phyloP scores from a whole-genome alignment of 2,113 vertebrate genomes.

The Uropsilus gracilis region DNA sequence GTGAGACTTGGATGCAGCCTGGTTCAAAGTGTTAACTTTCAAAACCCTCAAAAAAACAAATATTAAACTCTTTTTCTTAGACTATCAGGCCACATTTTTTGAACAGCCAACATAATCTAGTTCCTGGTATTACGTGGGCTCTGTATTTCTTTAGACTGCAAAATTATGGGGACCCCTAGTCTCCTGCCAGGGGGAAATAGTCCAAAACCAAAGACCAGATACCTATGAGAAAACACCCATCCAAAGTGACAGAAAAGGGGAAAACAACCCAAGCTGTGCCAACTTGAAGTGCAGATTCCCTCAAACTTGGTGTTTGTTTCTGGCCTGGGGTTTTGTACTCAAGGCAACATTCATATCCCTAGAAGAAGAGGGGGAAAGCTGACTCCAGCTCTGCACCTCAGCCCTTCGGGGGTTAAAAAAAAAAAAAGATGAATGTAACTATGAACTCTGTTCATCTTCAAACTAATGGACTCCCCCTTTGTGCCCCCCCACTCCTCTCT shows the following conservation, averaged over 20 bases:
- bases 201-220: not conserved
- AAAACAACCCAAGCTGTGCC: not conserved
- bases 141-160: not conserved
- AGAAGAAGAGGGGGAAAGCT: slow-evolving; percentile 40
- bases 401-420: slow-evolving; percentile 87
- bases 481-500: slow-evolving; percentile 6
- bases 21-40: slow-evolving; percentile 57
- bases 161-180: not conserved
- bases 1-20: not conserved
- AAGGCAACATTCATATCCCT: slow-evolving; percentile 81
- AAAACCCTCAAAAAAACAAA: slow-evolving; percentile 65
- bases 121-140: slow-evolving; percentile 3
- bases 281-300: slow-evolving; percentile 66
- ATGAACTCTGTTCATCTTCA: slow-evolving; percentile 88
- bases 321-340: slow-evolving; percentile 84
- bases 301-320: slow-evolving; percentile 82
- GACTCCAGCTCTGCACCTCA: slow-evolving; percentile 80
- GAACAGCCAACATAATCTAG: not conserved
- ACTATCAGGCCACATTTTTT: not conserved
- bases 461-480: slow-evolving; percentile 83
- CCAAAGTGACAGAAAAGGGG: not conserved
- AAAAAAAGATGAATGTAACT: slow-evolving; percentile 83
- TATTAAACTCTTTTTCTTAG: slow-evolving; percentile 66
- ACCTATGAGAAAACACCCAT: not conserved
- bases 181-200: not conserved